phyloP scores from a whole-genome alignment of 2,888 invertebrate genomes.

The Drosophila prolongata region DNA sequence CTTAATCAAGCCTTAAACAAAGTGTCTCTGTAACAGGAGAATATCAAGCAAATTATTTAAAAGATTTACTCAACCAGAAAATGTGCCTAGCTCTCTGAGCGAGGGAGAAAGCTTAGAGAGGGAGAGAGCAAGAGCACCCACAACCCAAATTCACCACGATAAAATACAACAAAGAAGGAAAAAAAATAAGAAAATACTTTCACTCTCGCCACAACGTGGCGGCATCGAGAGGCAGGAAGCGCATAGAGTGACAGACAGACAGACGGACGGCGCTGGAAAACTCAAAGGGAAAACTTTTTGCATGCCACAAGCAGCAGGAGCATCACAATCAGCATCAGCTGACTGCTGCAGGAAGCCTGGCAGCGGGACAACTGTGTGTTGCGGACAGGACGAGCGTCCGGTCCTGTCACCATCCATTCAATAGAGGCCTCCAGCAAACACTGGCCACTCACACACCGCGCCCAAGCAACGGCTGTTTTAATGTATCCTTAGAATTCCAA shows the following conservation, averaged over 20 bases:
- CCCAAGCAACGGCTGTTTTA: conserved; percentile 69
- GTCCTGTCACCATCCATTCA: conserved; percentile 47
- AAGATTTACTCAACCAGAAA: conserved; percentile 44
- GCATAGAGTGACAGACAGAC: conserved; percentile 73
- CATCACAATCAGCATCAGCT: conserved; percentile 59
- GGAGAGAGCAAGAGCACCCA: conserved; percentile 25
- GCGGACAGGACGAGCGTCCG: conserved; percentile 59
- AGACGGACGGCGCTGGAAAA: conserved; percentile 24
- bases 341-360: conserved; percentile 74
- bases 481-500: conserved; percentile 79
- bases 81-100: conserved; percentile 42
- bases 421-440: conserved; percentile 62
- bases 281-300: conserved; percentile 42
- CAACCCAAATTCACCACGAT: conserved; percentile 57
- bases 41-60: conserved; percentile 20
- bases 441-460: conserved; percentile 44
- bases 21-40: conserved; percentile 6
- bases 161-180: conserved; percentile 35
- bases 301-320: conserved; percentile 52
- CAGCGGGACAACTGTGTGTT: conserved; percentile 39
- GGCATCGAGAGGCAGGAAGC: conserved; percentile 71
- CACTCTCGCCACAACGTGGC: conserved; percentile 78
- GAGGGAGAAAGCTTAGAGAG: conserved; percentile 27
- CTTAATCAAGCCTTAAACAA: not conserved
- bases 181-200: conserved; percentile 52